Conservation (phyloP, 1,140 invertebrate species). For the Drosophila ohnishii region DNA sequence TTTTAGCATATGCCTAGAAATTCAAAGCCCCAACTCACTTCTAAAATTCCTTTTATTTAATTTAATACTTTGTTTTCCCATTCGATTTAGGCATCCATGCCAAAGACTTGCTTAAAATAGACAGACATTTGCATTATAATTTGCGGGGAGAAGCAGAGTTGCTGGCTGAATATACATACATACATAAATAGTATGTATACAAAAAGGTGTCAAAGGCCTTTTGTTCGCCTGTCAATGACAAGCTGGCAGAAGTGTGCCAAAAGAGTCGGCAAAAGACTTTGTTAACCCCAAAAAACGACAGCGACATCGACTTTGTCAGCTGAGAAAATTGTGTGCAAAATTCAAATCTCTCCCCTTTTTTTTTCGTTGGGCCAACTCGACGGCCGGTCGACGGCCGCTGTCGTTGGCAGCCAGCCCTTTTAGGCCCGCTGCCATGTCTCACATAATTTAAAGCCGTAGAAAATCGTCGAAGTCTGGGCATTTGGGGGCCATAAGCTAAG, state of each 20-base stretch:
- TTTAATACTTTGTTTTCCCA: constrained; percentile 7
- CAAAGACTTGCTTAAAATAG: constrained; percentile 17
- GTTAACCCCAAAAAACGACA: constrained; percentile 57
- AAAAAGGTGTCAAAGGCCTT: constrained; percentile 76
- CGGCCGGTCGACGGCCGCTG: constrained; percentile 20
- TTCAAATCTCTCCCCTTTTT: constrained; percentile 58
- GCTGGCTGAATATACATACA: constrained; percentile 10
- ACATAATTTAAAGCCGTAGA: constrained; percentile 78
- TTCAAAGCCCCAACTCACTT: too few species aligned
- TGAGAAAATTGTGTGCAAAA: constrained; percentile 74
- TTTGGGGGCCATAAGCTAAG: constrained; percentile 66
- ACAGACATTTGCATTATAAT: constrained; percentile 70
- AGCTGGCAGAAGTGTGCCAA: constrained; percentile 67
- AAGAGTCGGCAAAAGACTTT: constrained; percentile 64
- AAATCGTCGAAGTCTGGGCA: constrained; percentile 21
- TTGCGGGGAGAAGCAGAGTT: constrained; percentile 23
- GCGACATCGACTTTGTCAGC: constrained; percentile 26
- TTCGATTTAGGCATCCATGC: constrained; percentile 3
- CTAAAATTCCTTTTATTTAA: background rate
- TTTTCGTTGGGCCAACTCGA: constrained; percentile 22
- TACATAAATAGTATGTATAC: constrained; percentile 3
- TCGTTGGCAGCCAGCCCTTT: constrained; percentile 55
- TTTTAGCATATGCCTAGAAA: background rate
- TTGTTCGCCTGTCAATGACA: constrained; percentile 77
- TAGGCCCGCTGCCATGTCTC: constrained; percentile 62